Conservation (phyloP, 2,888 invertebrate species). For the Eupithecia abbreviata region DNA sequence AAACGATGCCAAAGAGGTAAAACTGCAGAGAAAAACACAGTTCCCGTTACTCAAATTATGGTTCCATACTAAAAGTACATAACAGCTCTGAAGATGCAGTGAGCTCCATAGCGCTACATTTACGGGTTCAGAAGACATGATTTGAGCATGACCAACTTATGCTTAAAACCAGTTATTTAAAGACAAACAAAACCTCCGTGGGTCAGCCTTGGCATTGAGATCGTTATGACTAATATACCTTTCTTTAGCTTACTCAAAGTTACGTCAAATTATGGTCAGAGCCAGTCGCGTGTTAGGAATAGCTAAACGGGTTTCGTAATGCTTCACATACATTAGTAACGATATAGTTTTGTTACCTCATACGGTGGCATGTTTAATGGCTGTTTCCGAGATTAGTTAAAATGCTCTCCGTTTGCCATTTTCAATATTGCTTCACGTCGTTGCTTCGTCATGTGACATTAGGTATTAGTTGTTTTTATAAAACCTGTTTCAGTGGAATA, state of each 20-base stretch:
- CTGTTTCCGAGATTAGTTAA: constrained; percentile 29
- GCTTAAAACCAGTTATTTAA: constrained; percentile 65
- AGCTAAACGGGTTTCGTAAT: constrained; percentile 48
- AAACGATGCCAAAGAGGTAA: background rate
- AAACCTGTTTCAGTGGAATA: constrained; percentile 23
- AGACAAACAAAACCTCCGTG: constrained; percentile 57
- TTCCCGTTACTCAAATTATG: constrained; percentile 33
- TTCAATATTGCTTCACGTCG: constrained; percentile 21
- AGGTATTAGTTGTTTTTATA: constrained; percentile 20
- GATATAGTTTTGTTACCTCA: constrained; percentile 42
- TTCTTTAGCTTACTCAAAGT: constrained; percentile 45
- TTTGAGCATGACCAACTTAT: constrained; percentile 58
- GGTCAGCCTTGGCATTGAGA: constrained; percentile 78
- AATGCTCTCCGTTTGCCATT: constrained; percentile 23
- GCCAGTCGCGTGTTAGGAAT: constrained; percentile 53
- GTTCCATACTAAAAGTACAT: constrained; percentile 26
- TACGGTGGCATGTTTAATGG: constrained; percentile 46
- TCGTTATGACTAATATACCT: constrained; percentile 66
- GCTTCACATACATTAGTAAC: constrained; percentile 39
- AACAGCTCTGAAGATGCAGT: constrained; percentile 37
- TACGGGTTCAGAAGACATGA: constrained; percentile 43
- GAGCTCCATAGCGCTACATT: constrained; percentile 43
- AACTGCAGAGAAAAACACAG: constrained; percentile 15
- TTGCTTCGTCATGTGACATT: constrained; percentile 22
- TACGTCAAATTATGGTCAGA: constrained; percentile 50